These are phyloP conservation scores for Aelia acuminata DNA, from an alignment of 2,888 invertebrate genomes.

Conservation along the genomic window DNA sequence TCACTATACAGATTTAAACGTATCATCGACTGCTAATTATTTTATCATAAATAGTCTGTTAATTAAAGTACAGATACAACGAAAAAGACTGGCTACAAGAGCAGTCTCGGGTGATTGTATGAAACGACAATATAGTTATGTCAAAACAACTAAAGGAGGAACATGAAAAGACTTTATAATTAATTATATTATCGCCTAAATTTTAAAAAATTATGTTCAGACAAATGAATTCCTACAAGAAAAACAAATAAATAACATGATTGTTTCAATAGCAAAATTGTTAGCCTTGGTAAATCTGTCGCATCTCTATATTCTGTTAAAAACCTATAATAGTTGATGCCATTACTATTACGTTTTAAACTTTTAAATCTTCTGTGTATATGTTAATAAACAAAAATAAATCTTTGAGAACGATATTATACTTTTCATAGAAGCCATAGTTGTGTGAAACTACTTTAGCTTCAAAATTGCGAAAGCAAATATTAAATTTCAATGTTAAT, in stretches of 20 bases:
- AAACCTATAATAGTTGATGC: not conserved
- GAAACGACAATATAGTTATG: constrained; percentile 42
- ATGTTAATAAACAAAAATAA: not conserved
- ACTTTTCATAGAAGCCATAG: not conserved
- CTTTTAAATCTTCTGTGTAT: not conserved
- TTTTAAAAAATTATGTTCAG: not conserved
- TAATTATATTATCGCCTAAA: constrained; percentile 14
- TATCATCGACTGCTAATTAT: not conserved
- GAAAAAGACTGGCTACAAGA: not conserved
- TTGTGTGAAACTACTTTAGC: not conserved
- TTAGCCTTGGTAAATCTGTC: constrained; percentile 31
- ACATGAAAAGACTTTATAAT: constrained; percentile 27
- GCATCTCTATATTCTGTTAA: not conserved
- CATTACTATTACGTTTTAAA: not conserved
- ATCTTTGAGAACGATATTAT: not conserved
- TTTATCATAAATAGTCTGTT: constrained; percentile 20
- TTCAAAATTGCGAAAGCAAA: not conserved
- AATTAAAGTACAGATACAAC: not conserved
- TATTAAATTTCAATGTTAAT: not conserved
- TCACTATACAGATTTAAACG: constrained; percentile 24
- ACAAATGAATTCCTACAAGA: not conserved
- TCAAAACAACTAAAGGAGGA: constrained; percentile 1
- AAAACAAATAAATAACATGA: constrained; percentile 35
- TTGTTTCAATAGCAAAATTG: constrained; percentile 1
- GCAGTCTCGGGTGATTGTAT: constrained; percentile 29